Evolutionary conservation across 1,140 invertebrate species (phyloP), one percentile per base, ranked within the genome.

Genomic region (Theocolax elegans): DNA sequence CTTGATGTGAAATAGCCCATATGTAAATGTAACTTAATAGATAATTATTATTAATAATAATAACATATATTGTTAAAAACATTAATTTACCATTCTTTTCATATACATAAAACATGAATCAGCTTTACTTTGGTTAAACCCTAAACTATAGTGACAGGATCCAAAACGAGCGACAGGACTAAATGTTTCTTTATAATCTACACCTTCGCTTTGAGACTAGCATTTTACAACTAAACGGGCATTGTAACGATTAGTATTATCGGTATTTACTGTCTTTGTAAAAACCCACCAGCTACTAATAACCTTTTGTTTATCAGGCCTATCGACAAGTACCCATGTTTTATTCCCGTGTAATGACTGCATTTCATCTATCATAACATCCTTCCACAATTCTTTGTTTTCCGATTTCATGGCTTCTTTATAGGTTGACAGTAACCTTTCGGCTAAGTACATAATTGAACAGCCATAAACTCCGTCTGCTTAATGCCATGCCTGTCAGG

Each of bases 361-460:
- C 46, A 74, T 71, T 64, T 77, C 75, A 1, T 73, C 65, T 15
- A 71, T 25, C 59, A 78, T 77, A 1, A 74, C 72, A 17, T 19
- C 15, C 62, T 44, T 31, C 76, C 75, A 77, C 13, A 27, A n/a
- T n/a, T n/a, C n/a, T 2, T 17, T 40, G 40, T 76, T 60, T 10
- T 54, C 23, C 4, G 31, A 69, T 13, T 51, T 42, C 27, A 73
- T 40, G 2, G 62, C 72, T 8, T 65, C 67, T 1, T 69, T 31
- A 42, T 31, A 73, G 27, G 48, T 58, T 21, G n/a, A n/a, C 9
- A 54, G 69, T 15, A 63, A 13, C 9, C 4, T 56, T 10, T 70
- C 27, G 0, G 40, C 29, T n/a, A 56, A 21, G 35, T 53, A 46
- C 1, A 12, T 13, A 2, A 63, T 6, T 2, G 51, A 17, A 63